Conservation (phyloP, 2,888 invertebrate genomes). For the Ectemnius cavifrons region DNA sequence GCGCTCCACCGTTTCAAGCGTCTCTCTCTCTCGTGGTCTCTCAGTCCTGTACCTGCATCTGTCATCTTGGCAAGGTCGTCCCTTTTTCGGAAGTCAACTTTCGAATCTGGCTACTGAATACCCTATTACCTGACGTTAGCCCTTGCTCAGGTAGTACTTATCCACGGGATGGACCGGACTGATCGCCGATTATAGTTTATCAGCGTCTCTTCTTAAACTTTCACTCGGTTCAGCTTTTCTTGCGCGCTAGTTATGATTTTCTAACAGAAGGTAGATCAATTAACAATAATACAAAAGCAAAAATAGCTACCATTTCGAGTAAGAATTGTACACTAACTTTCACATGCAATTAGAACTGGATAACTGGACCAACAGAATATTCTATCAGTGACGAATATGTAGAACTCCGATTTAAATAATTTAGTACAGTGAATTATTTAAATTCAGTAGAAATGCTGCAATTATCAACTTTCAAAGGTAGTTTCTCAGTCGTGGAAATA, state of each 20-base stretch:
- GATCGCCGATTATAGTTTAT: constrained; percentile 28
- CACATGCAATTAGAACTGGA: too few relatives aligned
- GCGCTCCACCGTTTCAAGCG: too few relatives aligned
- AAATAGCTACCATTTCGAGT: too few relatives aligned
- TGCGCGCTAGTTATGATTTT: too few relatives aligned
- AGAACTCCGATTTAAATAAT: too few relatives aligned
- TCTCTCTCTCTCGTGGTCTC: constrained; percentile 11
- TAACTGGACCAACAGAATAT: too few relatives aligned
- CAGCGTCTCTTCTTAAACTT: background rate
- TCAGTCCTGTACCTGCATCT: constrained; percentile 33
- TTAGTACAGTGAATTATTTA: too few relatives aligned
- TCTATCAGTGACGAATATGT: too few relatives aligned
- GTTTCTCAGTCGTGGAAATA: constrained; percentile 39
- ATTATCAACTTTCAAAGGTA: background rate
- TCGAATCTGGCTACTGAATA: constrained; percentile 42
- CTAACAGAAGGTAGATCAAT: too few relatives aligned
- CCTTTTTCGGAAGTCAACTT: constrained; percentile 32
- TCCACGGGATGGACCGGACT: constrained; percentile 19
- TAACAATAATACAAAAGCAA: too few relatives aligned
- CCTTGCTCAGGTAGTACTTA: constrained; percentile 14
- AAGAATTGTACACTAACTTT: too few relatives aligned
- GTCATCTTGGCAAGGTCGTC: constrained; percentile 29
- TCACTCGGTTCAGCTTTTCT: background rate
- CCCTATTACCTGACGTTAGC: constrained; percentile 25
- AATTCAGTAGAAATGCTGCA: too few relatives aligned